Evolutionary conservation across 1,140 invertebrate genomes (phyloP).

Genomic region (Rhopalosiphum padi): DNA sequence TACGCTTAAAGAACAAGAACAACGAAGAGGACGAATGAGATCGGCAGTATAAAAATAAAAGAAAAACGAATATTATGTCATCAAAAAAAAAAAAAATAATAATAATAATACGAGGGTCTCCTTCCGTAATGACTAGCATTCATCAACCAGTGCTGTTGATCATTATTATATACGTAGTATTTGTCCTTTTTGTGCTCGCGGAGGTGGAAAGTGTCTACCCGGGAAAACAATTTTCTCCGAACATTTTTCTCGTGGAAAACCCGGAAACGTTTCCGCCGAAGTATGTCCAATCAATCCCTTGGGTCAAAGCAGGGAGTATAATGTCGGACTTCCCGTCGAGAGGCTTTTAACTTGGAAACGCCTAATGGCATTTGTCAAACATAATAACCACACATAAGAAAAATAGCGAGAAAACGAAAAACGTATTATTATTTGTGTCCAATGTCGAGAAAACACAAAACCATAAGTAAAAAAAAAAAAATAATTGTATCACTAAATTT

Average conservation of each 20-base stretch:
- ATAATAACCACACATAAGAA: slow-evolving; percentile 50
- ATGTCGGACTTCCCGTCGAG: slow-evolving; percentile 51
- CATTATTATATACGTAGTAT: slow-evolving; percentile 52
- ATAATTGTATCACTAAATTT: background rate
- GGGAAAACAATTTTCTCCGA: slow-evolving; percentile 52
- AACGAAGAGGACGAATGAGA: background rate
- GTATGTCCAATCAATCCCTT: slow-evolving; percentile 55
- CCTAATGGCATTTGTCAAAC: slow-evolving; percentile 57
- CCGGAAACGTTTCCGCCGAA: slow-evolving; percentile 52
- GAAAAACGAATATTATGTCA: slow-evolving; percentile 54
- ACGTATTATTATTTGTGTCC: slow-evolving; percentile 16
- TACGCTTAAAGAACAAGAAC: slow-evolving; percentile 26
- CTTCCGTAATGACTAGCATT: slow-evolving; percentile 47
- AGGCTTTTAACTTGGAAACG: slow-evolving; percentile 55
- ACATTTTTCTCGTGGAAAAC: slow-evolving; percentile 48
- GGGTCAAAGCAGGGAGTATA: slow-evolving; percentile 24
- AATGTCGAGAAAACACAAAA: slow-evolving; percentile 9
- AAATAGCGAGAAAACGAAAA: slow-evolving; percentile 38
- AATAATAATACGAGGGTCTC: slow-evolving; percentile 6
- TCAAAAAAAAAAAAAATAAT: slow-evolving; percentile 45
- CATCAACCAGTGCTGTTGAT: slow-evolving; percentile 53
- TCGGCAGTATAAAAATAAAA: background rate
- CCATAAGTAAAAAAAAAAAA: background rate
- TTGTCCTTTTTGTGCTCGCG: slow-evolving; percentile 44
- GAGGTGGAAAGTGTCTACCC: slow-evolving; percentile 53